Evolutionary conservation across 92 coral and sea anemone genomes (phyloP), one percentile per base, ranked within the genome.

Genomic region (Montipora capitata): DNA sequence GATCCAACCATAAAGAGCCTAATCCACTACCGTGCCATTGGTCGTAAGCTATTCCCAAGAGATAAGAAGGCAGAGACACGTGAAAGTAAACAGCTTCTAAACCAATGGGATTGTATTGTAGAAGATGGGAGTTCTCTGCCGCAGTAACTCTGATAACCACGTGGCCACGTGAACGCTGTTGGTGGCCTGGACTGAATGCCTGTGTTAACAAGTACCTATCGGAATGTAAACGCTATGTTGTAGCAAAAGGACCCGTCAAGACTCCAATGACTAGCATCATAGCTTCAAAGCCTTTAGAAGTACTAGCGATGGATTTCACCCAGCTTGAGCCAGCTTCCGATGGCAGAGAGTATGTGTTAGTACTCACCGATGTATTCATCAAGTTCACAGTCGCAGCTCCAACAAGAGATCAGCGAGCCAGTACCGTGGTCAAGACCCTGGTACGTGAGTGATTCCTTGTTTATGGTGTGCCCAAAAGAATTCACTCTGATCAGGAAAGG

Each of bases 401-500:
- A 12, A 85, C 94, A 39, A 41, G 91, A 17, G 86, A 93, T 65
- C 93, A 93, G 78, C 85, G 66, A 44, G 94, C 92, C 13, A 44
- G 77, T 12, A 89, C 96, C 15, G 91, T 81, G 8, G 93, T 79
- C 1, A 85, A 85, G 17, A 57, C 63, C 15, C 81, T 89, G 42
- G 67, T 93, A 35, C 81, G 64, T 56, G 96, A 93, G 61, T 93
- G 96, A 86, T 93, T 93, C 49, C 38, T 90, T 71, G 80, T 72
- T 49, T 93, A 93, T 79, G 91, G 96, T 2, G 78, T 84, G 5
- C 93, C 96, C 15, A 54, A 68, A 78, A 78, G 94, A n/a, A 51
- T 93, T 44, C 96, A 90, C 91, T 90, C 92, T 11, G 94, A 93
- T 84, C 96, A 93, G 77, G 96, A 92, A 11, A 67, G 89, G 10